Base-by-base conservation (phyloP, 2,888 invertebrate species). In the Tiliacea aurago region DNA sequence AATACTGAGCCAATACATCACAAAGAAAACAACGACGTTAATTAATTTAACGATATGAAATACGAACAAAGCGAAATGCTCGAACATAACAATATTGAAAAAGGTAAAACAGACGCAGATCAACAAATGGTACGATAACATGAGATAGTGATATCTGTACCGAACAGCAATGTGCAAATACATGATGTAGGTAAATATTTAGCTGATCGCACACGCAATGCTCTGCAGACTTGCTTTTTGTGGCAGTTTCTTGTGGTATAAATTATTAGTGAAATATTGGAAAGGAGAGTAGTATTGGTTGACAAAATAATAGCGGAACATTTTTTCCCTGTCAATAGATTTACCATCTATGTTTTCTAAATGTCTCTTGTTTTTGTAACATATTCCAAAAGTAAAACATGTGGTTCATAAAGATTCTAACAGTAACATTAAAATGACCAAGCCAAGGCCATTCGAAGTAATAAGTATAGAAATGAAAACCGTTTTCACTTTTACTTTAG, bases 51-150 rank as follows among this genome's bases (percentile, higher is more conserved):
- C 23, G 41, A 58, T 73, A 81, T 80, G 77, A 81, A 77, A 82
- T 76, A 63, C 63, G 74, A 81, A 89, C 87, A 89, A 89, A 63
- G 56, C 61, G 41, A 56, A 56, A 86, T 84, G 77, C 75, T 74
- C 66, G 68, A 79, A 82, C 81, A 81, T 78, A 73, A 80, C 70
- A 76, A 76, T 78, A 86, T 77, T 80, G 73, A 76, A 76, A 82
- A 87, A 87, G 84, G 85, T 81, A 87, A 89, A 88, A 88, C 86
- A 89, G 86, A 85, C 89, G 83, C 93, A 91, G 90, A 92, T 88
- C 88, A 87, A 70, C 87, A 81, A 84, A 83, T 77, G 82, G 80
- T 58, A 67, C 64, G 90, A 92, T 90, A 91, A 85, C 61, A 72
- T 72, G 69, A 88, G 92, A 91, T 91, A 90, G 83, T 81, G 86